Evolutionary conservation across 2,888 invertebrate genomes (phyloP), one percentile per base, ranked within the genome.

Genomic region (Tiliacea aurago): DNA sequence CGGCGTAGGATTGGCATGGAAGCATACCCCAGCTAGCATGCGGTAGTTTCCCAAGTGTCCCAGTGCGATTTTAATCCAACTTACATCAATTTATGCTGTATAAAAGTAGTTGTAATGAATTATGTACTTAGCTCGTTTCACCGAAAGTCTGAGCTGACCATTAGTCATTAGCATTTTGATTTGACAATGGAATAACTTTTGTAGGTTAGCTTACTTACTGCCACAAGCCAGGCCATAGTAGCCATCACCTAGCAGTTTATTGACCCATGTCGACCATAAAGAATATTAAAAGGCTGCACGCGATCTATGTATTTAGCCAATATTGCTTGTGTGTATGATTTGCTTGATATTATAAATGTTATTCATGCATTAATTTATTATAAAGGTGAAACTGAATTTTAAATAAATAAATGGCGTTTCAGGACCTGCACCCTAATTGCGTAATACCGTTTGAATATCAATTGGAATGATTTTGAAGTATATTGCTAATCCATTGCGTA

Each of bases 191-290:
- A 55, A 58, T 76, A 53, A 69, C 59, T 47, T n/a, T 83, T 66
- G 55, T 81, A 69, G 81, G 65, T 84, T 70, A 81, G 45, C 63
- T 69, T 41, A 69, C 55, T 56, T 68, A 68, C 23, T 63, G 9
- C 51, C 72, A 51, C 43, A 63, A 33, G 64, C 64, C 56, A 13
- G 56, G 71, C 70, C 62, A 33, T 33, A 79, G 68, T 71, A 72
- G 75, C 83, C 68, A 65, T 51, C 76, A 75, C 68, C 69, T 64
- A 72, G 70, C 80, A 76, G 86, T 86, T 81, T 89, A 87, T 88
- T 89, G 86, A 89, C 87, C 89, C 84, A 78, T 66, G 73, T 74
- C 76, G 68, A 64, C 73, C 70, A 77, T 81, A 78, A 78, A 84
- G 76, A 74, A 83, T 81, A 86, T 86, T 83, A 82, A 78, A 78